Evolutionary conservation across 1,140 invertebrate genomes (phyloP), one percentile per base, ranked within the genome.

Genomic region (Dinothrombium tinctorium): DNA sequence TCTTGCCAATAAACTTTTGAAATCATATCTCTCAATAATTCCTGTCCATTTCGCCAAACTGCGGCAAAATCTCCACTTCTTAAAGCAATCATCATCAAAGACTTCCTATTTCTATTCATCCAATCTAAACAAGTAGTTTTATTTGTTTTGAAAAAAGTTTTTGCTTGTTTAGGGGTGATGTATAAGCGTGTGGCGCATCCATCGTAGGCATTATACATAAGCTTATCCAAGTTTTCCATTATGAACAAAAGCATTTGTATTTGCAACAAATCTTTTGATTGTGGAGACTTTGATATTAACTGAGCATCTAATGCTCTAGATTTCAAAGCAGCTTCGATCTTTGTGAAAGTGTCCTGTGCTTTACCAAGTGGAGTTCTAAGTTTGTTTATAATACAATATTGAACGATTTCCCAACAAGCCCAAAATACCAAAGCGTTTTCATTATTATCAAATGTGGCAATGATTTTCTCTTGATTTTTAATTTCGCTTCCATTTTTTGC

Each of bases 261-360:
- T 33, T 79, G 65, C 1, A 65, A 63, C 43, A 73, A 68, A 37
- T 50, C 7, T 38, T 49, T n/a, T 40, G 37, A 24, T 44, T 50
- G 19, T 49, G 8, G n/a, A 2, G 24, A 37, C 1, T 20, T 22
- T 9, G 21, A 22, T 21, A 21, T 25, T 35, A 33, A 3, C 15
- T 33, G 26, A 43, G 45, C 25, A 9, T 25, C 15, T 35, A 19
- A 12, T 11, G 37, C 37, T 11, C 40, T 48, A 17, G 17, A 9
- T 11, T 42, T 24, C 37, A 43, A 39, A 12, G 37, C 14, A 56
- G 58, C 66, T 63, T 89, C 80, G 47, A 87, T 81, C 36, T 71
- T 77, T 7, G 75, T 80, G 49, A 95, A 94, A 5, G 89, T 94
- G 47, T 95, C 89, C 51, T 87, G 81, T 0, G 92, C 83, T 59